Evolutionary conservation across 2,797 vertebrate species (phyloP).

Genomic region (Graptemys geographica): DNA sequence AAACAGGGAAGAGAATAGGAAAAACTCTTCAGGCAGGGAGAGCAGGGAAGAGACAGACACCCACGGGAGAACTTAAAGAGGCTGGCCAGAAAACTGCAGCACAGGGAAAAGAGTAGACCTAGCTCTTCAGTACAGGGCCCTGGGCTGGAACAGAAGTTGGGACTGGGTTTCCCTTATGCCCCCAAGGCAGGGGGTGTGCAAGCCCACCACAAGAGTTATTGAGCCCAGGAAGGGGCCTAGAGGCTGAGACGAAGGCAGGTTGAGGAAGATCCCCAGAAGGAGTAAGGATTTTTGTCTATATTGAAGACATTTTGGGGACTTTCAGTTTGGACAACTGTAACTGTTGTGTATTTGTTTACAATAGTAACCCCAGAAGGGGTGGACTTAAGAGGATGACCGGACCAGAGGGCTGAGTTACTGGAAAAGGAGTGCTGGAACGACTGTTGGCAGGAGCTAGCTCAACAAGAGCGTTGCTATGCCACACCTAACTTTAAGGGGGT

Average conservation of each 20-base stretch:
- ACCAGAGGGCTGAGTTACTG: background rate
- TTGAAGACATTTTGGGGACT: background rate
- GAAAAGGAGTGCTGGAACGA: background rate
- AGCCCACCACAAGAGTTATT: background rate
- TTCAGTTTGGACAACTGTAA: background rate
- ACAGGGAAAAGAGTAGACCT: background rate
- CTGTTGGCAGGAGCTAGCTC: background rate
- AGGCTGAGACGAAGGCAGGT: background rate
- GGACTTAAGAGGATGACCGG: background rate
- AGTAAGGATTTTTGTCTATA: background rate
- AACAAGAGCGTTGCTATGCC: background rate
- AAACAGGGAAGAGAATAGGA: background rate
- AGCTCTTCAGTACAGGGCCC: background rate
- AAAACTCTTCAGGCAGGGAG: background rate
- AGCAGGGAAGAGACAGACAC: background rate
- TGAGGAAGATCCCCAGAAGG: background rate
- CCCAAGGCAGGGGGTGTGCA: background rate
- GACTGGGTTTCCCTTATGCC: background rate
- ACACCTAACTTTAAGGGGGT: background rate
- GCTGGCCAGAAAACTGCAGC: background rate
- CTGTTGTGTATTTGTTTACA: too few relatives aligned
- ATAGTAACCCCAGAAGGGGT: background rate
- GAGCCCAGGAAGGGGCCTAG: background rate
- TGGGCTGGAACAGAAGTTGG: background rate
- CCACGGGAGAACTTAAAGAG: background rate